These are phyloP conservation scores for Clamator glandarius DNA, from an alignment of 2,797 vertebrate genomes.

Conservation along the genomic window DNA sequence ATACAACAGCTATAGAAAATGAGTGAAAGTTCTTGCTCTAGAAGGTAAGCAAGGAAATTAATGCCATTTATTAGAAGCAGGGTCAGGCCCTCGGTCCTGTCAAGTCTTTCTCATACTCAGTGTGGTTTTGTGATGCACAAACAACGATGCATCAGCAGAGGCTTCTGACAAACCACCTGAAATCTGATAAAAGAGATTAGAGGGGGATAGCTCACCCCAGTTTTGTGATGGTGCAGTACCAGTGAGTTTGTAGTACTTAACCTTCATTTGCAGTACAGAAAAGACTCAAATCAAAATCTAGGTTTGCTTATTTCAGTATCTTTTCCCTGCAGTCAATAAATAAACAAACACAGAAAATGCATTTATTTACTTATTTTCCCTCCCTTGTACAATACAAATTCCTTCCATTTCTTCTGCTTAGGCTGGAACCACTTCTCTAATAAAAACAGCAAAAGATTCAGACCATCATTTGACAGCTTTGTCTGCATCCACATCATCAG, in stretches of 20 bases:
- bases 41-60: neutral
- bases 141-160: neutral
- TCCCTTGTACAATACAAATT: neutral
- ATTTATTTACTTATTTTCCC: neutral
- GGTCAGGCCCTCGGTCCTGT: neutral
- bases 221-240: too few relatives aligned
- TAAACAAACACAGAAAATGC: neutral
- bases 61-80: neutral
- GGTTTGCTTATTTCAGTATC: neutral
- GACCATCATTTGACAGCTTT: neutral
- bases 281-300: neutral
- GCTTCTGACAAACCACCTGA: neutral
- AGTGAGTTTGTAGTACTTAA: too few relatives aligned
- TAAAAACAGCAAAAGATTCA: neutral
- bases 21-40: neutral
- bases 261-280: too few relatives aligned
- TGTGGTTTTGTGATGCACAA: neutral
- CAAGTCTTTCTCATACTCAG: fast-evolving
- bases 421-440: neutral
- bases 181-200: neutral
- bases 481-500: neutral
- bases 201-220: too few relatives aligned
- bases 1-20: neutral
- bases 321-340: neutral
- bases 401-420: neutral